A percentile compares a stretch with the other conserved stretches of the same genome.
These are phyloP conservation scores for Clarias pachynema DNA, from an alignment of 2,797 vertebrate genomes.

Conservation along the genomic window DNA sequence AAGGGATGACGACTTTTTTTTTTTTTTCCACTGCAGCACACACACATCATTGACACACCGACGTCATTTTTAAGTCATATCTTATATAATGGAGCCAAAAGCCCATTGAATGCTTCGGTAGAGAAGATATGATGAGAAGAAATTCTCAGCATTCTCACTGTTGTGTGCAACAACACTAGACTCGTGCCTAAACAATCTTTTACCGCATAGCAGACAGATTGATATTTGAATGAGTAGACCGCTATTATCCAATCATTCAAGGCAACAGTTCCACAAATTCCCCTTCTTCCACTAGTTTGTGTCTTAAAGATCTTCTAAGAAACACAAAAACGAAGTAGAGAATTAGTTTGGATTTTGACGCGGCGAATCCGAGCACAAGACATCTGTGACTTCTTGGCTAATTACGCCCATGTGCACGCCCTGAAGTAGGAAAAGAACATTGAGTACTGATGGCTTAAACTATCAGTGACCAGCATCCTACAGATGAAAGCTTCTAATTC, in stretches of 20 bases:
- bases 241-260: not conserved
- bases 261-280: not conserved
- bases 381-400: not conserved
- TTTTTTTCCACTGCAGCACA: not conserved
- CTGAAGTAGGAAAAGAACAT: no score
- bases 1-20: not conserved
- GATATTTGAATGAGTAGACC: not conserved
- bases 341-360: not conserved
- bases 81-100: not conserved
- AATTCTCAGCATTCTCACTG: not conserved
- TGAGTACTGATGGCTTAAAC: not conserved
- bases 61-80: not conserved
- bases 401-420: no score
- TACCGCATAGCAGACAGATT: not conserved
- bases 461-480: not conserved
- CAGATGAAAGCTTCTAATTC: conserved; percentile 45
- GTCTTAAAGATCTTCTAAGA: no score
- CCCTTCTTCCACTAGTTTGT: not conserved
- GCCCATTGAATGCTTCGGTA: not conserved
- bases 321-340: not conserved
- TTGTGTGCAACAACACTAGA: not conserved
- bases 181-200: not conserved
- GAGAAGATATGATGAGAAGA: not conserved
- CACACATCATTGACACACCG: no score
- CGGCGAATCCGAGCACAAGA: not conserved